These are phyloP conservation scores for Hyposoter dolosus DNA, from an alignment of 2,888 invertebrate genomes.

Conservation along the genomic window DNA sequence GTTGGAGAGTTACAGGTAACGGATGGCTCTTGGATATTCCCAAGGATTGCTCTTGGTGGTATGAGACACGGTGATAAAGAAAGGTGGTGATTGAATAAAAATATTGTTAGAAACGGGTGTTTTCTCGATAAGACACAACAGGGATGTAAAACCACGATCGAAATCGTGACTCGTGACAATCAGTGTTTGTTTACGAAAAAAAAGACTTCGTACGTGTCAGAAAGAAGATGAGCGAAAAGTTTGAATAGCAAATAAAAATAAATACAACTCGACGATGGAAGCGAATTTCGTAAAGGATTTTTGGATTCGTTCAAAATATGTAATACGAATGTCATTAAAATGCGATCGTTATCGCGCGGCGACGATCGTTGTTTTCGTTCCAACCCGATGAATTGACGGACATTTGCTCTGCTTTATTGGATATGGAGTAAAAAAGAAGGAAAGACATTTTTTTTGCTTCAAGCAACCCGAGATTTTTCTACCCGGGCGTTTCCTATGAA, in stretches of 20 bases:
- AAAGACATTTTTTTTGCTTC: constrained; percentile 38
- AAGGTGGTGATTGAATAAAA: background rate
- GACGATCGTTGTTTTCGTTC: constrained; percentile 1
- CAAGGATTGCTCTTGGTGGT: constrained; percentile 30
- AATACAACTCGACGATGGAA: background rate
- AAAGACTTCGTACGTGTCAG: background rate
- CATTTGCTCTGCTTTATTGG: constrained; percentile 22
- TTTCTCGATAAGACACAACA: background rate
- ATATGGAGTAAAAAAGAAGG: constrained; percentile 10
- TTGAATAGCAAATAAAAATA: background rate
- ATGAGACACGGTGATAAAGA: constrained; percentile 13
- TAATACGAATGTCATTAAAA: background rate
- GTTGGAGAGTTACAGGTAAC: constrained; percentile 40
- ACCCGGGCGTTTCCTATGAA: constrained; percentile 41
- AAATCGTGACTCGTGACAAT: background rate
- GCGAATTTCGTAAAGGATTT: background rate
- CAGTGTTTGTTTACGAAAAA: background rate
- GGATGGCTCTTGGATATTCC: constrained; percentile 35
- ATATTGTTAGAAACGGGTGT: background rate
- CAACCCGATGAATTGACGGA: constrained; percentile 20
- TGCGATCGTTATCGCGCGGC: background rate
- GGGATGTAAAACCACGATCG: background rate
- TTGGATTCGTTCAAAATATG: background rate
- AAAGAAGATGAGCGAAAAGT: background rate
- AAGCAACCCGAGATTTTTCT: constrained; percentile 1